A percentile compares a stretch with the other conserved stretches of the same genome.
phyloP scores from a whole-genome alignment of 2,113 vertebrate genomes.

The Indicator maculatus region DNA sequence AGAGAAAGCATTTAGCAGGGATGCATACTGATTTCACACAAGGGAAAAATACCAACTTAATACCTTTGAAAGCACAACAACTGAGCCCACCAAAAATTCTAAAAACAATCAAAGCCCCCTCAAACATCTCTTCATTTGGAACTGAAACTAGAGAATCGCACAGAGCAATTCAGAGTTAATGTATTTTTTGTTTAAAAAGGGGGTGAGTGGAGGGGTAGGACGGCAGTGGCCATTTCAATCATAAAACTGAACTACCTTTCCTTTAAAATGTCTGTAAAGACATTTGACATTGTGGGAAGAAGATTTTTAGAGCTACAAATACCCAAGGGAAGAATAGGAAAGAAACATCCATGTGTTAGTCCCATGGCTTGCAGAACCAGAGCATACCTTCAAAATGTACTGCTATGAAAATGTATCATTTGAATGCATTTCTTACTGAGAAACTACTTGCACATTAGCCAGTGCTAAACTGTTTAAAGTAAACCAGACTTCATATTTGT shows the following conservation, averaged over 20 bases:
- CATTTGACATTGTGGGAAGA: neutral
- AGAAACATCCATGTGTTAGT: neutral
- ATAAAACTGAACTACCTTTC: neutral
- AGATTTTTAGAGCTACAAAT: neutral
- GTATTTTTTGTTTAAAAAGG: neutral
- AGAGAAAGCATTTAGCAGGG: neutral
- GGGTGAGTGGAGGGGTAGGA: neutral
- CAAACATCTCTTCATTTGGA: neutral
- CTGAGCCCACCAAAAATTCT: neutral
- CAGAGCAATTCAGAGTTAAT: neutral
- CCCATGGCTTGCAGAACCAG: neutral
- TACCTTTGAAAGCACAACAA: neutral
- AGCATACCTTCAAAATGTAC: neutral
- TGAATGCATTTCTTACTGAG: neutral
- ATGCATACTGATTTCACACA: neutral
- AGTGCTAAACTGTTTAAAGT: neutral
- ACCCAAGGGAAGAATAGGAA: neutral
- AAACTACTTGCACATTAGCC: neutral
- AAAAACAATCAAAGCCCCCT: neutral
- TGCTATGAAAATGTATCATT: neutral
- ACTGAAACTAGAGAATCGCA: neutral
- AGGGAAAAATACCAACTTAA: neutral
- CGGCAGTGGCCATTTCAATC: neutral
- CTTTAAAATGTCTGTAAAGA: neutral
- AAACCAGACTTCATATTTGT: neutral